Percentiles rank a stretch among this genome's conserved stretches.
phyloP scores from a whole-genome alignment of 2,888 invertebrate species.

The Erpobdella octoculata region DNA sequence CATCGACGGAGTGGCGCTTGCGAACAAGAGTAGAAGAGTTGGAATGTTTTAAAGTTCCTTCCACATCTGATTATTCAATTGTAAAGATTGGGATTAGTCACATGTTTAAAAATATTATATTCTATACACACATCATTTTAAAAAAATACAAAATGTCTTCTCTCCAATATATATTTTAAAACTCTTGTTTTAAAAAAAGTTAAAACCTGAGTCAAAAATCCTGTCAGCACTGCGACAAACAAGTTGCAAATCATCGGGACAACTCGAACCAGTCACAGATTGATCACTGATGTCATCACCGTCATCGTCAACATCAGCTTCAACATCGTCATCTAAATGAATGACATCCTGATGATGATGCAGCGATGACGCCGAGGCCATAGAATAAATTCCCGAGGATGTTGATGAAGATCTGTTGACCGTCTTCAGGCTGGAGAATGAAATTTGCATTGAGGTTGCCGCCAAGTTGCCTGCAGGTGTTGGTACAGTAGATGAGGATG shows the following conservation, averaged over 20 bases:
- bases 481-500: not conserved
- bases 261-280: not conserved
- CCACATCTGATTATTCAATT: not conserved
- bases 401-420: not conserved
- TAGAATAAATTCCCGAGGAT: slow-evolving; percentile 1
- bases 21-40: not conserved
- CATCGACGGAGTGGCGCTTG: not conserved
- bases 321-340: not conserved
- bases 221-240: not conserved
- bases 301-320: slow-evolving; percentile 1
- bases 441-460: not conserved
- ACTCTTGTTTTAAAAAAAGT: too few relatives aligned
- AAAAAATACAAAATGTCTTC: too few relatives aligned
- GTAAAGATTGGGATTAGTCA: too few relatives aligned
- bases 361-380: slow-evolving; percentile 1
- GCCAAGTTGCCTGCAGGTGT: not conserved
- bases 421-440: too few relatives aligned
- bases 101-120: too few relatives aligned
- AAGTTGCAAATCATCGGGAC: not conserved
- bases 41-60: not conserved
- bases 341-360: not conserved
- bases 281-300: not conserved
- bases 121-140: too few relatives aligned
- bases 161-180: too few relatives aligned
- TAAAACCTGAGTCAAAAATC: not conserved